Conservation (phyloP, 2,888 invertebrate species). For the Protophormia terraenovae region DNA sequence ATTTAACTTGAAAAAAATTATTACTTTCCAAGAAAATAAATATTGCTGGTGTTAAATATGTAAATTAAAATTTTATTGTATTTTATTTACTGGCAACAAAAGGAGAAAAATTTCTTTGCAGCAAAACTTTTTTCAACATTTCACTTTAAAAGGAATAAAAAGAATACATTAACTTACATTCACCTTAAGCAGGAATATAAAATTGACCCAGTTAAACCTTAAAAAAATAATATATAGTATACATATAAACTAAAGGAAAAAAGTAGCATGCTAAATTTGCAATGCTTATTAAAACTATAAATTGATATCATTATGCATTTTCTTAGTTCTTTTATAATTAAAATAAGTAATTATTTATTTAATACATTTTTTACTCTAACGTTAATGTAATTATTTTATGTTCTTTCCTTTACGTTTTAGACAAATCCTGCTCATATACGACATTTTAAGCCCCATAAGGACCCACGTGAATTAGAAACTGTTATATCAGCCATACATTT, state of each 20-base stretch:
- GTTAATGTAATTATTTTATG: conserved; percentile 41
- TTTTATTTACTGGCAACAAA: neutral
- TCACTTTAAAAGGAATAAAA: neutral
- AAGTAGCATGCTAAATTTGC: neutral
- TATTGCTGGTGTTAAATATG: neutral
- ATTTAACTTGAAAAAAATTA: neutral
- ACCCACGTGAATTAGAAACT: conserved; percentile 79
- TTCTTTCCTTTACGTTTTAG: conserved; percentile 66
- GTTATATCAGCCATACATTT: conserved; percentile 82
- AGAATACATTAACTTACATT: neutral
- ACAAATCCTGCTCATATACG: conserved; percentile 76
- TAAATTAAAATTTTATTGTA: neutral
- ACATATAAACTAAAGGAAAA: neutral
- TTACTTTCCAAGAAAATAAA: neutral
- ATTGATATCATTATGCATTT: conserved; percentile 42
- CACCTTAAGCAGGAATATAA: neutral
- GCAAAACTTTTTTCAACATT: neutral
- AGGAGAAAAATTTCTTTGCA: neutral
- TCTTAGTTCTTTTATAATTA: conserved; percentile 36
- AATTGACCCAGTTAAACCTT: conserved; percentile 29
- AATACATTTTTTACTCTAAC: conserved; percentile 17
- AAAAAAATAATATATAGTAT: neutral
- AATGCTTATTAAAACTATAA: conserved; percentile 28
- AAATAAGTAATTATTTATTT: conserved; percentile 60
- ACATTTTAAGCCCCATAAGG: conserved; percentile 74